Base-by-base conservation (phyloP, 37 sponge, comb jelly and placozoan genomes). In the Ephydatia muelleri region DNA sequence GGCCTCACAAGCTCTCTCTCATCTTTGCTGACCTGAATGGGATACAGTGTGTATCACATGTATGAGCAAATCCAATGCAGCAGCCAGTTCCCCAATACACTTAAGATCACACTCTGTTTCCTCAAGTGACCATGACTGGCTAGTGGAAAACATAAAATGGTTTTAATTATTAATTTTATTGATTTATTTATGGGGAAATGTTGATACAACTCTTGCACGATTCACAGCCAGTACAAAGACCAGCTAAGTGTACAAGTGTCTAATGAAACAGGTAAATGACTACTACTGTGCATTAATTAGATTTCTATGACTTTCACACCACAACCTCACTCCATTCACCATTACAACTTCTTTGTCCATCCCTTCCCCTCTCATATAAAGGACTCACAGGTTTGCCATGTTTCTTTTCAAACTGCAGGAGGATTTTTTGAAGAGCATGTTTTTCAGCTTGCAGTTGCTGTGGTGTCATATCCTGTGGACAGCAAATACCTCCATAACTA, bases 1-100 rank as follows among this genome's bases (percentile, higher is more conserved):
- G 97, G 94, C 28, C 90, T 78, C 97, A 96, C 91, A 23, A 84
- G 65, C 38, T 91, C 92, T 78, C 89, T 93, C 14, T 88, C 92
- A 12, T 34, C 81, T 27, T 78, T 70, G 8, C 85, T 86, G 79
- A 90, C 66, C 93, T 93, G 67, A 19, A 78, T n/a, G 67, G 21
- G 35, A 6, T 6, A 11, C 22, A 12, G n/a, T n/a, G n/a, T n/a
- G n/a, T n/a, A n/a, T n/a, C n/a, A n/a, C n/a, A n/a, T n/a, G n/a
- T n/a, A n/a, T n/a, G n/a, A n/a, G n/a, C n/a, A n/a, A n/a, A n/a
- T n/a, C n/a, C n/a, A n/a, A n/a, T n/a, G n/a, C n/a, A n/a, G n/a
- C n/a, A n/a, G n/a, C n/a, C n/a, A n/a, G n/a, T n/a, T n/a, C n/a
- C n/a, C n/a, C n/a, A n/a, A n/a, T n/a, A n/a, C n/a, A n/a, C n/a